Percentiles rank a stretch among this genome's conserved stretches.
phyloP scores from a whole-genome alignment of 2,888 invertebrate species.

The Cylindroiulus punctatus region DNA sequence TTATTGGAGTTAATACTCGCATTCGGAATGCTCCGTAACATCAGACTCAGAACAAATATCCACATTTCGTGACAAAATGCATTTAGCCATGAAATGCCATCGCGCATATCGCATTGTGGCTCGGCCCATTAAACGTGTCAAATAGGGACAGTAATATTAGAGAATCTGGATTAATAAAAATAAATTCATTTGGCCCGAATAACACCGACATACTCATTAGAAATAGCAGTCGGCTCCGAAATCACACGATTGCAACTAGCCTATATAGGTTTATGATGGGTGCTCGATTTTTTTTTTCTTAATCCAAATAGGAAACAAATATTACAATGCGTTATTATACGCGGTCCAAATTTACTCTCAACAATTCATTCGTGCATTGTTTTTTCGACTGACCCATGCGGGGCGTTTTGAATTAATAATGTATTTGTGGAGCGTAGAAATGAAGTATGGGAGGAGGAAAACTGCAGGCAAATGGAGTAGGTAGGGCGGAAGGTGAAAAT shows the following conservation, averaged over 20 bases:
- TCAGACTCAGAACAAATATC: background rate
- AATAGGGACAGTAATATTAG: conserved; percentile 7
- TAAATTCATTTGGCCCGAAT: conserved; percentile 7
- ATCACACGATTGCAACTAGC: background rate
- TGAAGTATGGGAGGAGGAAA: conserved; percentile 11
- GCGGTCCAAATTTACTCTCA: background rate
- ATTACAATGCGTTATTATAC: background rate
- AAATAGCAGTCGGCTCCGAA: background rate
- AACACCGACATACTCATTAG: background rate
- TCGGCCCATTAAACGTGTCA: background rate
- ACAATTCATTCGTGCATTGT: background rate
- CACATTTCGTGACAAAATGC: conserved; percentile 17
- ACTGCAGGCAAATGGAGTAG: background rate
- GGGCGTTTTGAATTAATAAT: conserved; percentile 26
- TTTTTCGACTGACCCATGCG: background rate
- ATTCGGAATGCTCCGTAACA: background rate
- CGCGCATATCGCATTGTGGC: background rate
- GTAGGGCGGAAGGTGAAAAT: background rate
- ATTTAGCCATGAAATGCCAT: background rate
- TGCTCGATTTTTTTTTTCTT: background rate
- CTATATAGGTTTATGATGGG: background rate
- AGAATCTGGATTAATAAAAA: conserved; percentile 5
- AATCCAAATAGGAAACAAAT: background rate
- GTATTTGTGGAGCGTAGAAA: background rate
- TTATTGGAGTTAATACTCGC: background rate